Percentiles rank a stretch among this genome's conserved stretches.
Evolutionary conservation across 2,888 invertebrate genomes (phyloP).

Genomic region (Lasioglossum pauxillum): DNA sequence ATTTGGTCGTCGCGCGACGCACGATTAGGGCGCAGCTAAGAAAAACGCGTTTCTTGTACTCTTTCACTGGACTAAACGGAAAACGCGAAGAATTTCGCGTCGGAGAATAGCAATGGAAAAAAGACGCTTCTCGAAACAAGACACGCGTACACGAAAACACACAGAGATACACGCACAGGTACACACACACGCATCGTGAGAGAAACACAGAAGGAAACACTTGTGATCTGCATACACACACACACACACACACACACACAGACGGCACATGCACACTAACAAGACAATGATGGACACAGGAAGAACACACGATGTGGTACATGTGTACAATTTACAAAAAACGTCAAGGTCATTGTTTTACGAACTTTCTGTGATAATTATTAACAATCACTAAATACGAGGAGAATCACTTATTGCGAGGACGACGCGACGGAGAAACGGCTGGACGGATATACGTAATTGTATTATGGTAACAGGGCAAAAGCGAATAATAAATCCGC

Average conservation of each 20-base stretch:
- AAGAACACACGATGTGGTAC: not conserved
- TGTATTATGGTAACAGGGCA: constrained; percentile 12
- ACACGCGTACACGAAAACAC: constrained; percentile 14
- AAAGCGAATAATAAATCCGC: not conserved
- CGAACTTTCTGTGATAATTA: constrained; percentile 85
- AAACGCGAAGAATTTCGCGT: not conserved
- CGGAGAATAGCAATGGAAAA: not conserved
- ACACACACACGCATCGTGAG: not conserved
- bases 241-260: not conserved
- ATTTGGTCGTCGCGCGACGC: not conserved
- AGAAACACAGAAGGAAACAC: not conserved
- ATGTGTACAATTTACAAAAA: constrained; percentile 45
- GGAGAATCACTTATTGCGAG: constrained; percentile 62
- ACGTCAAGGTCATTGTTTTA: constrained; percentile 82
- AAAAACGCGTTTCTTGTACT: constrained; percentile 21
- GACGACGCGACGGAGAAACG: constrained; percentile 31
- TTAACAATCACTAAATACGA: constrained; percentile 84
- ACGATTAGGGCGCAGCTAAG: not conserved
- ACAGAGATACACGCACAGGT: not conserved
- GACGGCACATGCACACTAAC: constrained; percentile 7
- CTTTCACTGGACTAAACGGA: constrained; percentile 10
- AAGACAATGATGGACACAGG: constrained; percentile 13
- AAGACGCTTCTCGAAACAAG: constrained; percentile 12
- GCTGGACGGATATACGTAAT: constrained; percentile 39
- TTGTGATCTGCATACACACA: not conserved